Evolutionary conservation across 2,888 invertebrate genomes (phyloP).

Genomic region (Dynastes maya): DNA sequence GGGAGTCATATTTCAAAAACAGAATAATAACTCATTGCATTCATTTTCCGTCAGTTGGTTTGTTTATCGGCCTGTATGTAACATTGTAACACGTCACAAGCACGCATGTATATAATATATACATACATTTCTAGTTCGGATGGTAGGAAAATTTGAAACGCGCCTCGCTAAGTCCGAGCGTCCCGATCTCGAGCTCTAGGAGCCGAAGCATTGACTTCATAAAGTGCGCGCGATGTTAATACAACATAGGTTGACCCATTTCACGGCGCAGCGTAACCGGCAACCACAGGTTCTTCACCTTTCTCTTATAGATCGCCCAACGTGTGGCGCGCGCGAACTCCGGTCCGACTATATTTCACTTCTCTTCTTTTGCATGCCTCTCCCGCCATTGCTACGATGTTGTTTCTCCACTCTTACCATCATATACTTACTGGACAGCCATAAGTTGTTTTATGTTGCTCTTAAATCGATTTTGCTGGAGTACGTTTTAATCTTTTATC

Average conservation of each 20-base stretch:
- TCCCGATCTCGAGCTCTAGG: conserved; percentile 18
- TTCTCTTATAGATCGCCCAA: conserved; percentile 53
- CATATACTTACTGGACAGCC: background rate
- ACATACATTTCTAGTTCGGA: conserved; percentile 6
- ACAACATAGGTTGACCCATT: conserved; percentile 57
- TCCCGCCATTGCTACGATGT: conserved; percentile 9
- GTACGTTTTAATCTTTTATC: too few species aligned
- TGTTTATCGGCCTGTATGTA: background rate
- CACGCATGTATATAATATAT: background rate
- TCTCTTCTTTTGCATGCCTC: conserved; percentile 43
- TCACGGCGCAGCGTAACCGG: conserved; percentile 56
- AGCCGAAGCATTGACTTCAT: conserved; percentile 41
- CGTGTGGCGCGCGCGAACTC: conserved; percentile 34
- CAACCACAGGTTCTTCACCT: conserved; percentile 60
- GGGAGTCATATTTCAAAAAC: too few species aligned
- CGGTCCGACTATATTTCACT: conserved; percentile 36
- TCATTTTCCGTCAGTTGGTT: background rate
- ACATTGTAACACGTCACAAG: background rate
- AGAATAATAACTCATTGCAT: background rate
- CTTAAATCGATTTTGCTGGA: too few species aligned
- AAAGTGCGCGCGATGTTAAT: conserved; percentile 35
- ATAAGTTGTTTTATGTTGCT: too few species aligned
- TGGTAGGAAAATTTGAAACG: conserved; percentile 13
- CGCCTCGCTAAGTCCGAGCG: conserved; percentile 1
- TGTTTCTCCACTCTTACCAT: background rate